Evolutionary conservation across 2,797 vertebrate species (phyloP), one percentile per base, ranked within the genome.

Genomic region (Rhynchotus rufescens): DNA sequence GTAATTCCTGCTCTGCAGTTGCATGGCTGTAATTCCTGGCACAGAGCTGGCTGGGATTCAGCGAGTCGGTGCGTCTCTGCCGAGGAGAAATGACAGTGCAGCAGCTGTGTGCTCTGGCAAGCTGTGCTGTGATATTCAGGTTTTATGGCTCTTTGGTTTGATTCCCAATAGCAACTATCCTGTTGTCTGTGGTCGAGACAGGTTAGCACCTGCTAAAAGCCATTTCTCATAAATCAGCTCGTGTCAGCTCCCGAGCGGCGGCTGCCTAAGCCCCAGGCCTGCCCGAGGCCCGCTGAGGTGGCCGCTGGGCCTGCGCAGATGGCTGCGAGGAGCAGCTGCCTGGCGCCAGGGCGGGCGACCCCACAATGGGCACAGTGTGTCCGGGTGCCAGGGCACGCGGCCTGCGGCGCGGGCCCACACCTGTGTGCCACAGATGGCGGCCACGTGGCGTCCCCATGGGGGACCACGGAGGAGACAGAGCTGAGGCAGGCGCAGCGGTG

Each of bases 151-250:
- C 91, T 89, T 84, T 62, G 81, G 84, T 92, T 94, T 89, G 94
- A 94, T 92, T 94, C 90, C 95, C 93, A 88, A 86, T 26, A 91
- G 95, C 72, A 86, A 78, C 86, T 85, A 90, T 88, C 97, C 96
- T 96, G 92, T 96, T 97, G 96, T 96, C 92, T 40, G 6, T 85
- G 90, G 75, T 26, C 13, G 17, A 96, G 96, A 96, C 97, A 97
- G 98, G 98, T 97, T 98, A 97, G 94, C 98, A 98, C 97, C 98
- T 98, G 97, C 97, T 98, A 89, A 73, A 95, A 96, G 95, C 95
- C 91, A 91, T 97, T 97, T 96, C 95, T 95, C 96, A 97, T 98
- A 96, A 97, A 98, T 98, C 91, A 97, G 86, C 51, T 92, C 21
- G n/a, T 93, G 97, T 96, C 97, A 96, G 95, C 89, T 80, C 69